phyloP scores from a whole-genome alignment of 2,888 invertebrate genomes.

The Xylophagus ater region DNA sequence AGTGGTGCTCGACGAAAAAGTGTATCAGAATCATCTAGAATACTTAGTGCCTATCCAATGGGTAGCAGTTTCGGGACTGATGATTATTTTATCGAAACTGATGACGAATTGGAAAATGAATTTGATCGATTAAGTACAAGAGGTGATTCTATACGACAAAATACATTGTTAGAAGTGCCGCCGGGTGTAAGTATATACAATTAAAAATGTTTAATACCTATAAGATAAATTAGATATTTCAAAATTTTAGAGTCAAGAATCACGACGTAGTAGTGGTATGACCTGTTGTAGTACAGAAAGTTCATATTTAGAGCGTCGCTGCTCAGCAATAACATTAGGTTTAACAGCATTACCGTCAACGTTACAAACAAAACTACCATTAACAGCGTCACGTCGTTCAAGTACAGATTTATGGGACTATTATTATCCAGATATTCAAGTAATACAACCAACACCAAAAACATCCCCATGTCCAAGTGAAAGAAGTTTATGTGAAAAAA shows the following conservation, averaged over 20 bases:
- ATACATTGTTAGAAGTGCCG: slow-evolving; percentile 38
- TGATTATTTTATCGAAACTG: slow-evolving; percentile 38
- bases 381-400: slow-evolving; percentile 28
- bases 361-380: slow-evolving; percentile 32
- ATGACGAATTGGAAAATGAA: slow-evolving; percentile 40
- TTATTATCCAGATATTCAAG: slow-evolving; percentile 54
- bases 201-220: background rate
- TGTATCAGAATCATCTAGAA: slow-evolving; percentile 46
- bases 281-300: slow-evolving; percentile 78
- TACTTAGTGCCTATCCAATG: slow-evolving; percentile 39
- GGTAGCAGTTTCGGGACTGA: slow-evolving; percentile 40
- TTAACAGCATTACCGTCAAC: slow-evolving; percentile 46
- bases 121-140: slow-evolving; percentile 39
- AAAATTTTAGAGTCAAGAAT: slow-evolving; percentile 34
- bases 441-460: slow-evolving; percentile 72
- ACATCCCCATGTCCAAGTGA: slow-evolving; percentile 70
- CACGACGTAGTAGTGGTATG: slow-evolving; percentile 64
- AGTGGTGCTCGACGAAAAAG: slow-evolving; percentile 44
- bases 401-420: slow-evolving; percentile 43
- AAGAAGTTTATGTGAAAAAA: slow-evolving; percentile 41
- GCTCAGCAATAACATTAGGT: slow-evolving; percentile 66
- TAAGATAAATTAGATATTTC: background rate
- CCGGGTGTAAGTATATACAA: slow-evolving; percentile 27
- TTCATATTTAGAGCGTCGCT: slow-evolving; percentile 70
- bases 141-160: slow-evolving; percentile 31